phyloP scores from a whole-genome alignment of 2,888 invertebrate genomes.

The Tortrix viridana region DNA sequence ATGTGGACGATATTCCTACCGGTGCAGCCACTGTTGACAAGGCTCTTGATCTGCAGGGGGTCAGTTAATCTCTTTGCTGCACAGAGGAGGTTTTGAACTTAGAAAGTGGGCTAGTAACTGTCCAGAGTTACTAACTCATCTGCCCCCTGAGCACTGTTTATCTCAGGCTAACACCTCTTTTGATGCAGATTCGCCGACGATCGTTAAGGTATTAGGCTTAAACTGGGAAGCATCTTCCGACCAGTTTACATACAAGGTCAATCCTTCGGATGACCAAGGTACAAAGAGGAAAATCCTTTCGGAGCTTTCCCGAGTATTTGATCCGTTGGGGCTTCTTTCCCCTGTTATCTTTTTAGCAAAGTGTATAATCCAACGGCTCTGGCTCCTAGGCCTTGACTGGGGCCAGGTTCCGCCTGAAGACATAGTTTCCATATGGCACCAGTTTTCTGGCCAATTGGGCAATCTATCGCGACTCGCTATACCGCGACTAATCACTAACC shows the following conservation, averaged over 20 bases:
- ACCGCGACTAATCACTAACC: not conserved
- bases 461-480: not conserved
- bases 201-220: slow-evolving; percentile 21
- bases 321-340: slow-evolving; percentile 14
- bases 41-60: not conserved
- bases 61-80: not conserved
- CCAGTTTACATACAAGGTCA: slow-evolving; percentile 9
- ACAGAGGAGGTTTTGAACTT: slow-evolving; percentile 20
- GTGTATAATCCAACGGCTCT: slow-evolving; percentile 13
- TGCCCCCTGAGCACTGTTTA: not conserved
- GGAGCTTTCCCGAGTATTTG: slow-evolving; percentile 15
- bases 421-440: not conserved
- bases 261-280: not conserved
- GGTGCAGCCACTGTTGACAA: slow-evolving; percentile 5
- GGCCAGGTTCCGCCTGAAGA: slow-evolving; percentile 8
- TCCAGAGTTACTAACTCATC: not conserved
- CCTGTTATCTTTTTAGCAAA: slow-evolving; percentile 6
- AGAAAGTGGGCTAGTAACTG: slow-evolving; percentile 22
- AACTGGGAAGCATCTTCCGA: slow-evolving; percentile 16
- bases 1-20: slow-evolving; percentile 14
- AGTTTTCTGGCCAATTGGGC: not conserved
- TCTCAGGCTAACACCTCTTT: not conserved
- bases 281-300: slow-evolving; percentile 17
- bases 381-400: slow-evolving; percentile 11
- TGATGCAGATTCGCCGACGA: slow-evolving; percentile 3